Evolutionary conservation across 2,113 vertebrate genomes (phyloP).

Genomic region (Trogon melanurus): DNA sequence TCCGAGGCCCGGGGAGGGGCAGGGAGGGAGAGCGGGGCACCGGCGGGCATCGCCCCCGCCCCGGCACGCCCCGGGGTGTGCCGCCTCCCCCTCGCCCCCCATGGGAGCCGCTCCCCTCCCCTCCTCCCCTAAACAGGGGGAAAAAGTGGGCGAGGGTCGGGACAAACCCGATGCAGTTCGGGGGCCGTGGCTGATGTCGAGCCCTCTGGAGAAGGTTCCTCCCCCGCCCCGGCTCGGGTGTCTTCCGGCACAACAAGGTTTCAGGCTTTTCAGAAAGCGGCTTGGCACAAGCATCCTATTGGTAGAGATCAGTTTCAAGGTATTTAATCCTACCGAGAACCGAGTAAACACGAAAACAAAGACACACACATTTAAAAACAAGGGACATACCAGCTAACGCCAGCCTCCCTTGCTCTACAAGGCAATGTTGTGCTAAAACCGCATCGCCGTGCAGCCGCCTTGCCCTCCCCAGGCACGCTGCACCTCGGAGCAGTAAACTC

Average conservation of each 20-base stretch:
- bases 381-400: background rate
- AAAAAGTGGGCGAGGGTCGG: background rate
- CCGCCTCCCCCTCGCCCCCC: background rate
- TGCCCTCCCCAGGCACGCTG: background rate
- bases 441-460: background rate
- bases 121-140: background rate
- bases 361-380: background rate
- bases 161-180: accelerated
- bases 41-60: background rate
- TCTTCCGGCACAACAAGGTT: background rate
- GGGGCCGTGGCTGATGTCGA: too few species aligned
- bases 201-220: background rate
- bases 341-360: background rate
- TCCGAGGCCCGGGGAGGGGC: background rate
- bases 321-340: background rate
- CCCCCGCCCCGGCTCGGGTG: background rate
- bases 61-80: background rate
- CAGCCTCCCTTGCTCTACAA: background rate
- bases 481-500: background rate
- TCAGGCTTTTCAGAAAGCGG: background rate
- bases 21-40: background rate
- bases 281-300: background rate
- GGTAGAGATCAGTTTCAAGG: background rate
- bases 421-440: background rate
- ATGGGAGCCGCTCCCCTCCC: background rate